Base-by-base conservation (phyloP, 2,797 vertebrate genomes). In the Characodon lateralis region DNA sequence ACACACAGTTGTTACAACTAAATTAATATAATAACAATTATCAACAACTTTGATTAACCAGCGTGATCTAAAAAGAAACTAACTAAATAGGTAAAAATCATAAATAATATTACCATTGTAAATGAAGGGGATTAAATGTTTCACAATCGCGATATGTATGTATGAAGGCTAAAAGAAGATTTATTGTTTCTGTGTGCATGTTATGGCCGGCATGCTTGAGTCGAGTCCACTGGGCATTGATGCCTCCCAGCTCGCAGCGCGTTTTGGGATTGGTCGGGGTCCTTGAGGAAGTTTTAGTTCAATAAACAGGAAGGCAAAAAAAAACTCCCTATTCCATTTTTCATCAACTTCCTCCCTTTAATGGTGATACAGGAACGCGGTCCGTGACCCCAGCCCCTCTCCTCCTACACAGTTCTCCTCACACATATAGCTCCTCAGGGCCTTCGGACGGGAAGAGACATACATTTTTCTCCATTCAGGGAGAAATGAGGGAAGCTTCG, bases 231-330 rank as follows among this genome's bases (percentile, higher is more conserved):
- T 9, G 31, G 0, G 26, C 9, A 14, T 13, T 51, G 10, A 13
- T 51, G 50, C 5, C 26, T 28, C 0, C 6, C 24, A 59, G 26
- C 31, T 4, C 58, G 31, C 16, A 39, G 22, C 20, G 59, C 14
- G 2, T 39, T 55, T 28, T 8, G 14, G 85, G 81, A 89, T 28
- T 58, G 50, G 6, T 73, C 76, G 18, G 22, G 72, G 70, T 72
- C 82, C 76, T 88, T 83, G 87, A 96, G 96, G 96, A 96, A 97
- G 92, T 95, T 92, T 86, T 93, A 91, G 89, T 90, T 91, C 91
- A 94, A 93, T 97, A 97, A 99, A 98, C 97, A 98, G 97, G 96
- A 98, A 98, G 94, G 89, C 76, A 75, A 91, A 87, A 91, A 75
- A 87, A 89, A 73, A 0, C 61, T 93, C 90, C 94, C 92, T 89